Base-by-base conservation (phyloP, 2,888 invertebrate species). In the Trachelus tabidus region DNA sequence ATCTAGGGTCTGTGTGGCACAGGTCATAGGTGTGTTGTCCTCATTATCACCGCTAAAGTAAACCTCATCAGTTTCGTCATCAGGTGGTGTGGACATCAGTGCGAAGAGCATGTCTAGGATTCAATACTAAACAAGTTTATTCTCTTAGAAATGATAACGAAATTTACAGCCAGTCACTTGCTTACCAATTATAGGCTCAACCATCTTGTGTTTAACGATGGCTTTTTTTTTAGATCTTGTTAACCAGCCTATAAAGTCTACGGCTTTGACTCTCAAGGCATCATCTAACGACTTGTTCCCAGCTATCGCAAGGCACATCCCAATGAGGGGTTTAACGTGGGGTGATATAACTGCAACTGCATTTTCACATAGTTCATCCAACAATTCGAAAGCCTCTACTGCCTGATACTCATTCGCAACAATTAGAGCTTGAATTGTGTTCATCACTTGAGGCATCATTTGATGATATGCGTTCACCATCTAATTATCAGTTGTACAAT, bases 1-100 rank as follows among this genome's bases (percentile, higher is more conserved):
- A 90, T 96, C 96, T 80, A 97, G 92, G 9, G 96, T 95, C 92
- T 96, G 96, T 0, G 95, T 94, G 12, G 96, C 96, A 81, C 95
- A 93, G 12, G 95, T 94, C 81, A 94, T 93, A 1, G 95, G 94
- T 40, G 93, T 94, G 80, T 93, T 94, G 79, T 93, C 93, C 83
- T 95, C 95, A 6, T 93, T 92, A 82, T 95, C 94, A 1, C 93
- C 94, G 23, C 93, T 92, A 84, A 95, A 95, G 85, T 95, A 94
- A 83, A 95, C 94, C 83, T 95, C 95, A 75, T 94, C 94, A 12
- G 93, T 92, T 35, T 95, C 95, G 75, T 94, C 93, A 3, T 94
- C 93, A 1, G 94, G 92, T 80, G 94, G 93, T 68, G 92, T 92
- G 68, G 95, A 94, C 94, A 96, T 95, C 76, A 96, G 92, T 79